Percentiles rank a stretch among this genome's conserved stretches.
phyloP scores from a whole-genome alignment of 64 coral and sea anemone species.

The Porites australiensis region DNA sequence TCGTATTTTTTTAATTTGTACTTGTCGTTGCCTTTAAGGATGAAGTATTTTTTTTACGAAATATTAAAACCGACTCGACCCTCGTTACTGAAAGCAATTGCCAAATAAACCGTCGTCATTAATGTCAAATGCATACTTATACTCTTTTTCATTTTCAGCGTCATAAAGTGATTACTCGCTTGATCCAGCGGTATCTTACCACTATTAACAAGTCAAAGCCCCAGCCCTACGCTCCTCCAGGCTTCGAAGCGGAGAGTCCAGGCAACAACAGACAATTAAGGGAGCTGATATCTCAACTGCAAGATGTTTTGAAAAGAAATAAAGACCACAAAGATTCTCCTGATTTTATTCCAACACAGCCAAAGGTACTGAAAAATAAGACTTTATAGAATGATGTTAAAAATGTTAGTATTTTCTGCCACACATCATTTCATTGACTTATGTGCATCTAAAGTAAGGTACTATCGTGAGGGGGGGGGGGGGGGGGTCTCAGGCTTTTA shows the following conservation, averaged over 20 bases:
- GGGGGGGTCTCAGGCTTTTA: too few relatives aligned
- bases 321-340: background rate
- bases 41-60: too few relatives aligned
- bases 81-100: background rate
- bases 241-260: background rate
- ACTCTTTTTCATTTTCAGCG: background rate
- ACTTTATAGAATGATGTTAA: too few relatives aligned
- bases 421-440: too few relatives aligned
- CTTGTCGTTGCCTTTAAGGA: too few relatives aligned
- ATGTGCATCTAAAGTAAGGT: too few relatives aligned
- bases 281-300: background rate
- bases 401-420: too few relatives aligned
- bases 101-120: background rate
- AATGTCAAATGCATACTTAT: background rate
- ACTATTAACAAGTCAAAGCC: slow-evolving; percentile 3
- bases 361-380: background rate
- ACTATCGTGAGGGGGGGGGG: too few relatives aligned
- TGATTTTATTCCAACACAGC: background rate
- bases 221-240: background rate
- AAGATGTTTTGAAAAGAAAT: background rate
- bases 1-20: too few relatives aligned
- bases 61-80: too few relatives aligned
- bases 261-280: background rate
- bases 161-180: slow-evolving; percentile 37
- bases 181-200: slow-evolving; percentile 64